These are phyloP conservation scores for Catharus ustulatus DNA, from an alignment of 2,797 vertebrate genomes.

Conservation along the genomic window DNA sequence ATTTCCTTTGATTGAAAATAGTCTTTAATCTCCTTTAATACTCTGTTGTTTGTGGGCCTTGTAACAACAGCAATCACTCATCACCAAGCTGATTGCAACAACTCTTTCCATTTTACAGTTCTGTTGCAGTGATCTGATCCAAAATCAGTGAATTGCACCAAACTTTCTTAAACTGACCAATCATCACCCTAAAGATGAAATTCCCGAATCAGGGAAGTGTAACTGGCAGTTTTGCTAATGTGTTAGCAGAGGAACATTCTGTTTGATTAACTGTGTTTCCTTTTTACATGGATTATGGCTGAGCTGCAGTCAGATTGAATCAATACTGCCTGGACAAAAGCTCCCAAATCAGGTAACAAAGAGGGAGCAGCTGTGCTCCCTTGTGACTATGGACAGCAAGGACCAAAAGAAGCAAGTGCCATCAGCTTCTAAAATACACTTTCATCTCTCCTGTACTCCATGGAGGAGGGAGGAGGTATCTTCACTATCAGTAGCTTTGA, in stretches of 20 bases:
- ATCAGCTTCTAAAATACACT: not conserved
- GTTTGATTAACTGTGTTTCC: not conserved
- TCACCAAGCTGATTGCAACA: not conserved
- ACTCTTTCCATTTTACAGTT: not conserved
- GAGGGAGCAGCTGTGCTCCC: conserved; percentile 83
- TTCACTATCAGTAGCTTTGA: not conserved
- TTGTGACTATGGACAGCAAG: conserved; percentile 84
- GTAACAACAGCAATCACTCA: not conserved
- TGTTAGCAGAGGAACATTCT: not conserved
- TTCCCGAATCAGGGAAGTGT: not conserved
- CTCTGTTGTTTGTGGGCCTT: not conserved
- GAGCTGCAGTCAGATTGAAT: conserved; percentile 88
- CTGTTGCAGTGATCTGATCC: not conserved
- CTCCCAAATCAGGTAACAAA: conserved; percentile 78
- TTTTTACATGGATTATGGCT: conserved; percentile 81
- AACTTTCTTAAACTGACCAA: not conserved
- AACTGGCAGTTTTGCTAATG: not conserved
- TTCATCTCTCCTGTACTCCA: not conserved
- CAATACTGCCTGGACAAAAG: conserved; percentile 84
- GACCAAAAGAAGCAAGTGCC: conserved; percentile 79
- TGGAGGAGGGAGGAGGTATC: not conserved
- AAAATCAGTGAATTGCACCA: not conserved
- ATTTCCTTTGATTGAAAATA: conserved; percentile 27
- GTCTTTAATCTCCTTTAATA: not conserved
- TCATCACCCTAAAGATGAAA: not conserved